Evolutionary conservation across 2,113 vertebrate genomes (phyloP).

Genomic region (Ploceus nigricollis): DNA sequence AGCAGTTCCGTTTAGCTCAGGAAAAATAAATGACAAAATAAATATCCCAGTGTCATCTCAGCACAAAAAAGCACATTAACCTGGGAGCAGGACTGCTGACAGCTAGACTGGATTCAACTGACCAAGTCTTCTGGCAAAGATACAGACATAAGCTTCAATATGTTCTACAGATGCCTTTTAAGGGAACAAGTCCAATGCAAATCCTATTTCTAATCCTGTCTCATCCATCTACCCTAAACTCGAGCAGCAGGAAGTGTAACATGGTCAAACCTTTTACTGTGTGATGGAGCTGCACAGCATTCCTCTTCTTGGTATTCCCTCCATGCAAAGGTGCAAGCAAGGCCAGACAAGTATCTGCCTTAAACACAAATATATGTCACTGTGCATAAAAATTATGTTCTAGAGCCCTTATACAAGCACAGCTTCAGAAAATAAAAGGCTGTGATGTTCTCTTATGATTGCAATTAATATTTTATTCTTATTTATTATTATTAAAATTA

Average conservation of each 20-base stretch:
- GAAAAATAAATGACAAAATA: background rate
- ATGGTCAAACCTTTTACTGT: background rate
- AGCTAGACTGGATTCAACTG: background rate
- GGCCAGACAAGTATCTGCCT: background rate
- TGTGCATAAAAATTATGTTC: background rate
- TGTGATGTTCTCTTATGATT: background rate
- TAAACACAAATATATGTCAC: background rate
- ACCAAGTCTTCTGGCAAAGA: background rate
- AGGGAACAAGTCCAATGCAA: background rate
- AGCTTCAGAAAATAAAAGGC: background rate
- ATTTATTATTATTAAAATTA: background rate
- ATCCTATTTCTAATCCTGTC: background rate
- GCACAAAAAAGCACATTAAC: background rate
- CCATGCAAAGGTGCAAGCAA: background rate
- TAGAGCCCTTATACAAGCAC: background rate
- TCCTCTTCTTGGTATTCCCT: rapidly evolving
- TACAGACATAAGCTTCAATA: background rate
- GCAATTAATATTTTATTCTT: background rate
- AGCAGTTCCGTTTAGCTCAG: background rate
- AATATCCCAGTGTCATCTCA: background rate
- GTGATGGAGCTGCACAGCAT: background rate
- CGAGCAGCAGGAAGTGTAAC: rapidly evolving
- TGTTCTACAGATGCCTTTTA: background rate
- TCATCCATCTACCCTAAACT: background rate
- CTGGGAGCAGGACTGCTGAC: background rate